Base-by-base conservation (phyloP, 2,888 invertebrate species). In the Chelonus formosanus region DNA sequence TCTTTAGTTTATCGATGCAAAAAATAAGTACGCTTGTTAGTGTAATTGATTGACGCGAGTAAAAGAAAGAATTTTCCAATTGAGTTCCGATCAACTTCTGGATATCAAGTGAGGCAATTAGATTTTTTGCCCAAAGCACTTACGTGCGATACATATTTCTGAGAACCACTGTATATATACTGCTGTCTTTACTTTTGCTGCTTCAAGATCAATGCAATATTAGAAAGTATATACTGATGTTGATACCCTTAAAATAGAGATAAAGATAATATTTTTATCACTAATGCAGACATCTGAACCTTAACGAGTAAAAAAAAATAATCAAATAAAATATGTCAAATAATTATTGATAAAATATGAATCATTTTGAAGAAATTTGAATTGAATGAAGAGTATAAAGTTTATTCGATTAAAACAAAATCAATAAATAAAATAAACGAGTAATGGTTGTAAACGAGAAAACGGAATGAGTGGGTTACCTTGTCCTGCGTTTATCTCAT, bases 401-500 rank as follows among this genome's bases (percentile, higher is more conserved):
- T 32, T 52, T 32, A 52, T 32, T 8, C 34, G 34, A 52, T 8
- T 31, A 32, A 32, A 34, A 52, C 31, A 52, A 34, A 52, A 40
- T 40, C 6, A 40, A 40, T 40, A 40, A 40, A 52, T 52, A 57
- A 57, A 67, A 68, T 63, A 64, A 73, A 70, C 65, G 65, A 69
- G 74, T 71, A 67, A 65, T 64, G 67, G 73, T 75, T 79, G 78
- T 74, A 78, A 78, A 78, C 75, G 75, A 75, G 78, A 75, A 75
- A 77, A 74, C 69, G 76, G 73, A 74, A 78, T 75, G 74, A 75
- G 74, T 64, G 71, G 66, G 69, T 57, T 64, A 71, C 72, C 74
- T 73, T 74, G 76, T 75, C 73, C 65, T 53, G 63, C 71, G 71
- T 77, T 80, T 81, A 80, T 80, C 78, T 78, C 74, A 75, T 75